A percentile compares a stretch with the other conserved stretches of the same genome.
Conservation (phyloP, 1,140 invertebrate genomes). For the Heliconius hermathena region DNA sequence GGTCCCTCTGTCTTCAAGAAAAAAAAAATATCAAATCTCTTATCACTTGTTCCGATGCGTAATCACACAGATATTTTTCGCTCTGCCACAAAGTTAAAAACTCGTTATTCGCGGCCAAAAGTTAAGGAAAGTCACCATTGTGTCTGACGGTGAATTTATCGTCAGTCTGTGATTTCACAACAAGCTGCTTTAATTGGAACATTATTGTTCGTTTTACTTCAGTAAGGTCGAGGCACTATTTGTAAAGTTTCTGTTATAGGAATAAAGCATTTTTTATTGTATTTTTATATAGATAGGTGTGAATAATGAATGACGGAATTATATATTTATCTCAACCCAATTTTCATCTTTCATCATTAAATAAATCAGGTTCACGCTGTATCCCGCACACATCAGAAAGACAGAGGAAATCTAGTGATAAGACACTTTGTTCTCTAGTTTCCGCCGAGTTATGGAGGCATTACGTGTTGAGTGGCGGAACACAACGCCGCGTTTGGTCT, state of each 20-base stretch:
- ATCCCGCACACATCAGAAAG: no score
- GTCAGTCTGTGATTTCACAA: slow-evolving; percentile 48
- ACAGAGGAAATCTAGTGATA: no score
- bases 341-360: background rate
- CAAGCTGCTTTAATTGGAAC: slow-evolving; percentile 46
- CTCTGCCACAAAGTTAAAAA: slow-evolving; percentile 81
- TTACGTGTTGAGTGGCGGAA: no score
- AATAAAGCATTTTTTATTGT: background rate
- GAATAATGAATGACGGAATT: background rate
- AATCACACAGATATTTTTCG: slow-evolving; percentile 75
- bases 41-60: slow-evolving; percentile 33
- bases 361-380: no score
- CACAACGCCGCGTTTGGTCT: no score
- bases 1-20: no score
- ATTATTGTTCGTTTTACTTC: slow-evolving; percentile 36
- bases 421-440: no score
- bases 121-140: slow-evolving; percentile 71
- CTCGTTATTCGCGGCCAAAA: slow-evolving; percentile 77
- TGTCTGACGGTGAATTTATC: slow-evolving; percentile 69
- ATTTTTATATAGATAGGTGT: background rate
- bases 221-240: background rate
- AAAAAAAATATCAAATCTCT: background rate
- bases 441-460: no score
- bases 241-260: background rate
- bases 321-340: background rate